Base-by-base conservation (phyloP, 2,888 invertebrate genomes). In the Agonopterix subpropinquella region DNA sequence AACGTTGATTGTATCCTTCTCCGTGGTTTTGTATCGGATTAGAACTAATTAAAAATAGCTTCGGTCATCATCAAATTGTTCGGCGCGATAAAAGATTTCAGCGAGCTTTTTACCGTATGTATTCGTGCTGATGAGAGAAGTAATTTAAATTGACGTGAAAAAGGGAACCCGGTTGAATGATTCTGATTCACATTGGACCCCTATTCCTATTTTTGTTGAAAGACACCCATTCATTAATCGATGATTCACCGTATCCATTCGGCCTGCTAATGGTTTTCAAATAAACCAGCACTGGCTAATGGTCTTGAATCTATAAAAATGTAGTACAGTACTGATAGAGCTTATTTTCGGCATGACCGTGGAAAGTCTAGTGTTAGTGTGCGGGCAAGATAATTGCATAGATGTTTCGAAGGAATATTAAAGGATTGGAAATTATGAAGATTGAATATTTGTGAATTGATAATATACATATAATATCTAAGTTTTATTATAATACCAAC, bases 211-310 rank as follows among this genome's bases (percentile, higher is more conserved):
- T 65, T 63, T 70, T 69, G 66, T 71, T 75, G 67, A 71, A 75
- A 78, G 74, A 80, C 75, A 73, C 62, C 70, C 67, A 73, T 77
- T 78, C 11, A 42, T 42, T 42, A 42, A 42, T 42, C 42, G 73
- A 73, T 76, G 73, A 77, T 73, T 66, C 71, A 58, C 70, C 65
- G 70, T 73, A 74, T 73, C 73, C 70, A 72, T 75, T 72, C 55
- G 69, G 61, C 57, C 60, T 67, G 73, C 78, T 79, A 80, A 82
- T 80, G 81, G 80, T 75, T 80, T 81, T 76, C 80, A 82, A 81
- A 83, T 81, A 82, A 77, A 80, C 76, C 73, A 62, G 61, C 59
- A 63, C 59, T 65, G 65, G 67, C 74, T 78, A 77, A 80, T 79
- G 77, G 70, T 60, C 66, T 64, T 62, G 71, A 71, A 73, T 74